Base-by-base conservation (phyloP, 2,797 vertebrate species). In the Harpia harpyja region DNA sequence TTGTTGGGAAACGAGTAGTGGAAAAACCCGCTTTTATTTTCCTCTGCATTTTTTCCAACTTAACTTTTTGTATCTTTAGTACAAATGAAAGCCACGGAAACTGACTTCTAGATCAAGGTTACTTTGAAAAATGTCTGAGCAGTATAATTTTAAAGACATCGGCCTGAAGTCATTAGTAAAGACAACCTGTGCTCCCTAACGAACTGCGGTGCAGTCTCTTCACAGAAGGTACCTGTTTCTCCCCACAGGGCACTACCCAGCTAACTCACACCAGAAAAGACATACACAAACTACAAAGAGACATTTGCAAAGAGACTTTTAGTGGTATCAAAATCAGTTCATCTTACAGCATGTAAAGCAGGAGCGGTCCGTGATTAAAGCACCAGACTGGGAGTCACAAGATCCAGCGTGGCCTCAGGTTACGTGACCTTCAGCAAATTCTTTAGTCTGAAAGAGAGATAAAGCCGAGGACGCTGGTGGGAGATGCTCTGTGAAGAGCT, bases 401-500 rank as follows among this genome's bases (percentile, higher is more conserved):
- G 89, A 64, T 78, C 72, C 90, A 90, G 92, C 70, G 46, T 32
- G 69, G 48, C 94, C 90, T 91, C 88, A 80, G 93, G 75, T 37
- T 79, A 3, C 12, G 85, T 70, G 88, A 83, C 83, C 89, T 96
- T 86, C 94, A 92, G 92, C 63, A 49, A 88, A 94, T 82, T 76
- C 92, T 53, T 69, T 14, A 6, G 85, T 81, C 95, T 97, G 91
- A 17, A 88, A 65, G 84, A 93, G 49, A 94, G 91, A 94, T 56
- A 94, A 91, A 43, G 30, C 2, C 4, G 1, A 95, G 79, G 60
- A 30, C 7, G 2, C 7, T 7, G 68, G 33, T 3, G 10, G 44
- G 81, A 90, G 93, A 88, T 75, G 91, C 73, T 69, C 69, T 33
- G 61, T 17, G 59, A 19, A 48, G 27, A 57, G 76, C 67, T 54